These are phyloP conservation scores for Sapajus apella DNA, from an alignment of 2,113 vertebrate genomes.

Conservation along the genomic window DNA sequence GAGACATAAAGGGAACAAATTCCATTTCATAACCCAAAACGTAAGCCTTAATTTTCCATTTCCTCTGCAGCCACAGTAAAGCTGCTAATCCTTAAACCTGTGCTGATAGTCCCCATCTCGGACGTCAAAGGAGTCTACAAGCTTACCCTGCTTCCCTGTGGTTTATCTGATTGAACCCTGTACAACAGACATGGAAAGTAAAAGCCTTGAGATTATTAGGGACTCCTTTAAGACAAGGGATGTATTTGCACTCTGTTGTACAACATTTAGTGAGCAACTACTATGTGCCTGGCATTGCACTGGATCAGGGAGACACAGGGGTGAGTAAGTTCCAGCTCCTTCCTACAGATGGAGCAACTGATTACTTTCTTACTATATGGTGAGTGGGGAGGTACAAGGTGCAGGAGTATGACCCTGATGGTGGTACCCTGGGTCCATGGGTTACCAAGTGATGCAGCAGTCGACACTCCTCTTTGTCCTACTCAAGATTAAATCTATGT, in stretches of 20 bases:
- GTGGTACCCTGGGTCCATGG: neutral
- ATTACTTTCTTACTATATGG: fast-evolving
- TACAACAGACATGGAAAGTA: neutral
- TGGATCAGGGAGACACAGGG: neutral
- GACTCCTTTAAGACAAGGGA: neutral
- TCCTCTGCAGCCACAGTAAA: constrained; percentile 51
- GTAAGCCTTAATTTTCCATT: constrained; percentile 52
- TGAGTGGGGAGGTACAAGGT: too few relatives aligned
- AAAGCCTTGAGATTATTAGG: neutral
- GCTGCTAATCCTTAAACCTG: constrained; percentile 76
- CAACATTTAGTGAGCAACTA: neutral
- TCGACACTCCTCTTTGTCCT: neutral
- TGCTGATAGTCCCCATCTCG: neutral
- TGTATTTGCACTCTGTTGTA: neutral
- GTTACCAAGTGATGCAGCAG: neutral
- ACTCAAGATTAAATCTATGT: neutral
- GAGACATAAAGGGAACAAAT: constrained; percentile 47
- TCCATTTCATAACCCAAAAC: constrained; percentile 38
- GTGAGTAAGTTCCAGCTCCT: neutral
- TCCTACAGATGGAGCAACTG: neutral
- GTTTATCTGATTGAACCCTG: neutral
- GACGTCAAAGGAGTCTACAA: neutral
- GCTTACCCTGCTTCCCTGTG: neutral
- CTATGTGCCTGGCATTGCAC: neutral
- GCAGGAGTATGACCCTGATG: neutral